These are phyloP conservation scores for Bucco capensis DNA, from an alignment of 2,113 vertebrate genomes.

Conservation along the genomic window DNA sequence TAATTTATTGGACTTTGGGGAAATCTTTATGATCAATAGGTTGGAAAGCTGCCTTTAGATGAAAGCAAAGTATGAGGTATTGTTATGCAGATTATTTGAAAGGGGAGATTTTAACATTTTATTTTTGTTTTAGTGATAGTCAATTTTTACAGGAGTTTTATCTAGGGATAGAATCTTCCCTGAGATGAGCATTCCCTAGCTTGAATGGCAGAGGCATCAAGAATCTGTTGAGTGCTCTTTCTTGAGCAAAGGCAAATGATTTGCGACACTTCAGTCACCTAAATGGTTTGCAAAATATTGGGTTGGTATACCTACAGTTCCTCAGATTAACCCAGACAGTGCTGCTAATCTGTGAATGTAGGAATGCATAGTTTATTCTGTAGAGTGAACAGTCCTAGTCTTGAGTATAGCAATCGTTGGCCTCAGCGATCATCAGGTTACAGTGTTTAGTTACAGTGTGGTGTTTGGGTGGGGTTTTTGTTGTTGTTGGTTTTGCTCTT, in stretches of 20 bases:
- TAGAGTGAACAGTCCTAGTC: not conserved
- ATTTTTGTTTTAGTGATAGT: constrained; percentile 50
- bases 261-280: constrained; percentile 42
- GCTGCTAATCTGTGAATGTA: constrained; percentile 6
- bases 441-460: not conserved
- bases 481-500: not conserved
- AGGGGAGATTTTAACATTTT: constrained; percentile 8
- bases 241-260: constrained; percentile 31
- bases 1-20: not conserved
- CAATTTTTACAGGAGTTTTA: constrained; percentile 36
- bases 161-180: constrained; percentile 17
- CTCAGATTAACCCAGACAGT: not conserved
- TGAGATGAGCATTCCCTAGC: constrained; percentile 3
- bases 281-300: constrained; percentile 39
- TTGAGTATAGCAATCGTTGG: not conserved
- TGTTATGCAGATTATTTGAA: not conserved
- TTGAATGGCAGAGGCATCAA: constrained; percentile 46
- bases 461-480: not conserved
- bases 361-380: not conserved
- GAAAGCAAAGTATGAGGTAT: not conserved
- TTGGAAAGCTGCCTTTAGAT: not conserved
- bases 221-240: constrained; percentile 30
- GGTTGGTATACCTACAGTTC: constrained; percentile 32
- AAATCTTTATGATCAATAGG: not conserved
- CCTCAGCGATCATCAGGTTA: not conserved